Evolutionary conservation across 2,888 invertebrate species (phyloP).

Genomic region (Myathropa florea): DNA sequence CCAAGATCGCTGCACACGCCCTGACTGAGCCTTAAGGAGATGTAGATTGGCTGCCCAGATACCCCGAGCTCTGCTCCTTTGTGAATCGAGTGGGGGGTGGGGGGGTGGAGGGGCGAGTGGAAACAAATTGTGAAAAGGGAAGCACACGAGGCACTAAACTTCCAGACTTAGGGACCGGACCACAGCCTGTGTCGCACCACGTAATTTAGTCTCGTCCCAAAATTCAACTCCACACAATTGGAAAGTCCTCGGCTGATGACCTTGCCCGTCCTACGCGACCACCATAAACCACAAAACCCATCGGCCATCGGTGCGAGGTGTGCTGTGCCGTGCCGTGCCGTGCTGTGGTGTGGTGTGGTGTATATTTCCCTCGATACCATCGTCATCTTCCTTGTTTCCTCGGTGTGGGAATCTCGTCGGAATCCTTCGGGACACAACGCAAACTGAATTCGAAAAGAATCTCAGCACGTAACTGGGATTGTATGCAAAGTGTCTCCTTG

Average conservation of each 20-base stretch:
- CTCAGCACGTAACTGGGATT: conserved; percentile 66
- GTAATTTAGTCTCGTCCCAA: conserved; percentile 46
- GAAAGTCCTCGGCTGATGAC: conserved; percentile 33
- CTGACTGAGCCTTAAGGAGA: conserved; percentile 23
- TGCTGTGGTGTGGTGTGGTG: neutral
- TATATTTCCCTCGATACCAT: neutral
- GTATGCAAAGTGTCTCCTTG: conserved; percentile 68
- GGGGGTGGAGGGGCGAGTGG: neutral
- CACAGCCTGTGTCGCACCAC: neutral
- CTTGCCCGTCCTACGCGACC: conserved; percentile 45
- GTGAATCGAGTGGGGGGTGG: neutral
- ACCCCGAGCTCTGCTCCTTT: neutral
- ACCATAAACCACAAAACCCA: conserved; percentile 36
- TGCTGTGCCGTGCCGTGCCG: too few relatives aligned
- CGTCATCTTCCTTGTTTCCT: neutral
- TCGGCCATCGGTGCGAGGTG: neutral
- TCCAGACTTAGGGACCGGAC: neutral
- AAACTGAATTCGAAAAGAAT: conserved; percentile 66
- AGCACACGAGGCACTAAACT: conserved; percentile 35
- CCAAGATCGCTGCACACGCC: neutral
- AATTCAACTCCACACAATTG: conserved; percentile 26
- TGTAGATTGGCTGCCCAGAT: conserved; percentile 55
- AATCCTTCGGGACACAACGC: conserved; percentile 44
- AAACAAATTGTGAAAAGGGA: conserved; percentile 3
- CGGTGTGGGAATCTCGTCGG: neutral